Evolutionary conservation across 1,140 invertebrate genomes (phyloP), one percentile per base, ranked within the genome.

Genomic region (Drosophila pseudoananassae): DNA sequence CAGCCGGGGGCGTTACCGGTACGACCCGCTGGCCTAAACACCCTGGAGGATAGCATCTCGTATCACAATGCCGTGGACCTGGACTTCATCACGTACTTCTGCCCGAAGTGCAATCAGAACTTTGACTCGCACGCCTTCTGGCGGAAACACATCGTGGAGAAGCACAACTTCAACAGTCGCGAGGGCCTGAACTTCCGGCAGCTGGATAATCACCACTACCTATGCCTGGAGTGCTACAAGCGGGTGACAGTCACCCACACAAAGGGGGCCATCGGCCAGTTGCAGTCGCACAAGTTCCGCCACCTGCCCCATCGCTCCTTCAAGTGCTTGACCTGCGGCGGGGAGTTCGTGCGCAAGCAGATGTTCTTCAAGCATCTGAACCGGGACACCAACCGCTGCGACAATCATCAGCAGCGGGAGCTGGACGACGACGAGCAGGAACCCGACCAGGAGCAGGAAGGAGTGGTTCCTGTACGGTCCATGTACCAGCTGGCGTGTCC

Each of bases 331-430:
- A 84, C 72, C 23, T 91, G 90, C 49, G 73, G 58, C 36, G 82
- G 79, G 0, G 79, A 87, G 29, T 91, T 91, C 64, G 90, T 91
- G 9, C 90, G 90, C 15, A 91, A 91, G 31, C 90, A 91, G 73
- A 91, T 91, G 90, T 91, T 91, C 56, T 91, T 91, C 40, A 91
- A 91, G 38, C 90, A 91, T 58, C 53, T 91, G 40, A 91, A 91
- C 50, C 66, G 83, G 0, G 72, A 78, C 31, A 91, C 90, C 8
- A 90, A 91, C 66, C 77, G 85, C 1, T 91, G 90, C 51, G 83
- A 89, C 38, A 89, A 72, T 64, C 46, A 55, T 45, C 23, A 69
- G 49, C 23, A 63, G 14, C 12, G 47, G 8, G 50, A 54, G 2
- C 12, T 68, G 15, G 72, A 75, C 1, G 74, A 76, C 5, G 63